Conservation (phyloP, 2,888 invertebrate genomes). For the Apamea anceps region DNA sequence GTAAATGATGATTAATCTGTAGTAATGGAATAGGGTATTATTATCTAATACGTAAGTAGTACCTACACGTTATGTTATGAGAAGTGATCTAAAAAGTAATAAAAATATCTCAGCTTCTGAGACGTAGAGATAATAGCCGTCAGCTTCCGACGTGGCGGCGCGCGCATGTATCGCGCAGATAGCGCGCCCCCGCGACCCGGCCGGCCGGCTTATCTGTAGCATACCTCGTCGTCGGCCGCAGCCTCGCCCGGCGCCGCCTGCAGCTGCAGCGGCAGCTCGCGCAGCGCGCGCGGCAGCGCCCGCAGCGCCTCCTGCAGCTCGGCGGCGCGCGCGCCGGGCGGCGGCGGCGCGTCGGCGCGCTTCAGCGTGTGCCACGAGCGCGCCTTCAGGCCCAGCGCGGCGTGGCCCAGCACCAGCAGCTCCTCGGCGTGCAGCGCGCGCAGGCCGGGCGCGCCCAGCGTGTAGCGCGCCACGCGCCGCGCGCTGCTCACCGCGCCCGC, state of each 20-base stretch:
- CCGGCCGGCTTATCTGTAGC: slow-evolving; percentile 28
- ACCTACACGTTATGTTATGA: not conserved
- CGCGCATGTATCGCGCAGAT: not conserved
- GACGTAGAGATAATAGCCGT: slow-evolving; percentile 12
- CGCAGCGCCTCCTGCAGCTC: slow-evolving; percentile 56
- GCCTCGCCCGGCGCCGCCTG: not conserved
- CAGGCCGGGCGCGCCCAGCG: slow-evolving; percentile 65
- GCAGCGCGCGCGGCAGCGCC: slow-evolving; percentile 24
- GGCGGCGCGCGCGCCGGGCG: slow-evolving; percentile 24
- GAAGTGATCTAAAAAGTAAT: slow-evolving; percentile 7
- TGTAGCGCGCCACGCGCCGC: slow-evolving; percentile 77
- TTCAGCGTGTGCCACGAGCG: slow-evolving; percentile 72
- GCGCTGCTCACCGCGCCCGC: slow-evolving; percentile 54
- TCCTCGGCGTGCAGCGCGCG: slow-evolving; percentile 78
- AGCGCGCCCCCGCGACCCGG: slow-evolving; percentile 16
- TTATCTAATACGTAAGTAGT: not conserved
- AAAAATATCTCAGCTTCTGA: not conserved
- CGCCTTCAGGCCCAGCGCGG: slow-evolving; percentile 70
- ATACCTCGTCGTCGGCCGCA: slow-evolving; percentile 30
- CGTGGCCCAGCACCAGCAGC: slow-evolving; percentile 66
- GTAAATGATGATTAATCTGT: not conserved
- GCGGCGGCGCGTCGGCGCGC: slow-evolving; percentile 31
- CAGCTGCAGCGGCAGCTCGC: slow-evolving; percentile 5
- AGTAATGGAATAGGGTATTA: too few relatives aligned
- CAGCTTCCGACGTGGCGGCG: slow-evolving; percentile 4